Base-by-base conservation (phyloP, 2,113 vertebrate species). In the Ictalurus punctatus region DNA sequence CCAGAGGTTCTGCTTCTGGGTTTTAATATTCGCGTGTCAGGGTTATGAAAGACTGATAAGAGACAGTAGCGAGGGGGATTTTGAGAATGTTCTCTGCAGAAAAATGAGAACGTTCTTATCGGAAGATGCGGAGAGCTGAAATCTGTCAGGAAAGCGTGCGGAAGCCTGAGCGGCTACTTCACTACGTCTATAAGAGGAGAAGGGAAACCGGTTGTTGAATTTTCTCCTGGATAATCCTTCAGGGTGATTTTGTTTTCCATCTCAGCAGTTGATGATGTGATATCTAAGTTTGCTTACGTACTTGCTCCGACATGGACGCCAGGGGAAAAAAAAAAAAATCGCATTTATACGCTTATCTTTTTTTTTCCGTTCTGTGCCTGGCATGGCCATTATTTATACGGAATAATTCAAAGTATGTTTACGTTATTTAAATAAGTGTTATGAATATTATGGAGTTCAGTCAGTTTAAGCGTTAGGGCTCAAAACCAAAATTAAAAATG, bases 21-120 rank as follows among this genome's bases (percentile, higher is more conserved):
- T 54, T 84, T 84, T 84, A 88, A 88, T 84, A 88, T 78, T 56
- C 82, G 76, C 67, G 13, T 80, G 54, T 78, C 56, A 67, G 27
- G 48, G 52, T 84, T 71, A 90, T 88, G 84, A 0, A 1, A 80
- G 93, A 90, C 88, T 23, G 56, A 89, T 91, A 88, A 82, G 85
- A 81, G 58, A 80, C 52, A 78, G 92, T 93, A 90, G 91, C 85
- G 80, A 93, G 90, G 86, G 78, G 34, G 82, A 80, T 48, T 90
- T 69, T 83, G 34, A 90, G 61, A 30, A 86, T 80, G 82, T 65
- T 88, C 40, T 86, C 52, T 0, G 76, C 76, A 83, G 73, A 89
- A 84, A 48, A 65, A 84, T 67, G 25, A 89, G 56, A 21, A 78
- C 58, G 56, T 63, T 59, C 52, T 87, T 83, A 34, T 58, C 76